Evolutionary conservation across 1,140 invertebrate species (phyloP), one percentile per base, ranked within the genome.

Genomic region (Trachymyrmex septentrionalis): DNA sequence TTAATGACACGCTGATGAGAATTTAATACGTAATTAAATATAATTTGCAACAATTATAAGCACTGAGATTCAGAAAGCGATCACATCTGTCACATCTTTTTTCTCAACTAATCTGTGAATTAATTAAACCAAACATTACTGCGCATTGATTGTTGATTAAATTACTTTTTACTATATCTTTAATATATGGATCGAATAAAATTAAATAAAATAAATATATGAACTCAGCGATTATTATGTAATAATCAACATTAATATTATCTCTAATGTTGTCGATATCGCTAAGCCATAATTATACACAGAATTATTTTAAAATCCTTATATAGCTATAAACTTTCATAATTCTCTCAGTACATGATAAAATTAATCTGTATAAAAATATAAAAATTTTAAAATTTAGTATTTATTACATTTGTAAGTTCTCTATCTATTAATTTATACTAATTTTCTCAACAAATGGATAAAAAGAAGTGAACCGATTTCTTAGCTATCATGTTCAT

Each of bases 11-110:
- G 16, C 21, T 66, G 38, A 75, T 61, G 21, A 6, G 27, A 76
- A 76, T 63, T 59, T 73, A 34, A 27, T 64, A n/a, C 71, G 53
- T 76, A 73, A 85, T 75, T 55, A 63, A n/a, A 50, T 63, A 50
- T 21, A 87, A 88, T 85, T 71, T 30, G 48, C 48, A 82, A 76
- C 59, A 88, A 80, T 86, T 85, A 30, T 71, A 84, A 86, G n/a
- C 53, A 53, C 7, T 27, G 27, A 5, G 53, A 50, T 72, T 66
- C 48, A 2, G 16, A 0, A 30, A 59, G 1, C 0, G 27, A 24
- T 16, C 24, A 24, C 64, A 12, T 44, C 30, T 44, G 14, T 53
- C 64, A 44, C 0, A 38, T 61, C 3, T 61, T 48, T 59, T 50
- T 34, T 44, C 53, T 38, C 48, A 19, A 16, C 30, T 19, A 7